Evolutionary conservation across 2,888 invertebrate genomes (phyloP), one percentile per base, ranked within the genome.

Genomic region (Cerastis leucographa): DNA sequence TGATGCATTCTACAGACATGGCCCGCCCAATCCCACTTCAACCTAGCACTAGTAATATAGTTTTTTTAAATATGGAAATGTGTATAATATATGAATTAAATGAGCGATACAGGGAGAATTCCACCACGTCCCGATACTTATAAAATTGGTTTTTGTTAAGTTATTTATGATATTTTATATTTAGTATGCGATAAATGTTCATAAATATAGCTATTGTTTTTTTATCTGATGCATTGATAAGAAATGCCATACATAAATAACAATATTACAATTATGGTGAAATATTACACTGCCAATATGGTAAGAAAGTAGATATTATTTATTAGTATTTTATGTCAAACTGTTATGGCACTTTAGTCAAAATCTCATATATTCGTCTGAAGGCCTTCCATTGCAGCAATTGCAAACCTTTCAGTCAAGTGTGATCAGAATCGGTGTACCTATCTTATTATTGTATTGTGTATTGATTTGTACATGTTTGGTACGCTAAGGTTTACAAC

Each of bases 161-260:
- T 35, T 44, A 44, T 73, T 51, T 44, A 51, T 73, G 5, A 19
- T 44, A 61, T 61, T 77, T 73, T 51, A 25, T 80, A 73, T 81
- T 74, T 40, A 62, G 40, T 51, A 73, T 14, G 49, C 51, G 49
- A 76, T 61, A 80, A 51, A 74, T 25, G 17, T 73, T 76, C 0
- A 22, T 51, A 51, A 22, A 2, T 44, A 17, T 44, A 69, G 9
- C 14, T 0, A 25, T 25, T 54, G 22, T 61, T 71, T 76, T 71
- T 79, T 59, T 76, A 17, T 49, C 11, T 40, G 22, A 11, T 25
- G 1, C 3, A 11, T 17, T 25, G 29, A 44, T 9, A 22, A 42
- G 4, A 17, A 22, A n/a, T 8, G 1, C 12, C 25, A 25, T 22
- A 17, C 11, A 14, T 9, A 19, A 7, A 40, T 61, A 29, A 0